These are phyloP conservation scores for Anthophora plumipes DNA, from an alignment of 2,888 invertebrate species.

Conservation along the genomic window DNA sequence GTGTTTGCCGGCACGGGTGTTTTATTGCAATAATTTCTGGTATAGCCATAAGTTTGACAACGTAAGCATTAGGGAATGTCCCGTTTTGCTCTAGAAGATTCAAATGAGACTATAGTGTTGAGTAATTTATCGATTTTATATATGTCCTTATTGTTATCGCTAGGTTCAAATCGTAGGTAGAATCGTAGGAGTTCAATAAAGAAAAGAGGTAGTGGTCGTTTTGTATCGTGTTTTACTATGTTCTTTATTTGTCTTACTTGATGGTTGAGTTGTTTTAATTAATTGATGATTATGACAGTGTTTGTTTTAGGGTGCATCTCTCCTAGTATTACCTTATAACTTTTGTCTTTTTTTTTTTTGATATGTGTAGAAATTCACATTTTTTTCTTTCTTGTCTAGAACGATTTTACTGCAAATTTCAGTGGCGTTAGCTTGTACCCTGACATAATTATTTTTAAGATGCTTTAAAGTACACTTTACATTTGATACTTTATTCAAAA, in stretches of 20 bases:
- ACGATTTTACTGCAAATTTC: neutral
- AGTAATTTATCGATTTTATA: no score
- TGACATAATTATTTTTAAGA: neutral
- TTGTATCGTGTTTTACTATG: neutral
- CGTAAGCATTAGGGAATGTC: no score
- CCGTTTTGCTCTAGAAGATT: no score
- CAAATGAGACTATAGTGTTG: no score
- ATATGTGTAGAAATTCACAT: slow-evolving; percentile 14
- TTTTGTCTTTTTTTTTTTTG: slow-evolving; percentile 19
- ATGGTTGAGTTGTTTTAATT: slow-evolving; percentile 1
- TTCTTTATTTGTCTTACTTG: slow-evolving; percentile 14
- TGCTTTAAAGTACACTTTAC: slow-evolving; percentile 8
- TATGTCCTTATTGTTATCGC: no score
- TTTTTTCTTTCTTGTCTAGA: neutral
- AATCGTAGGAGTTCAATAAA: no score
- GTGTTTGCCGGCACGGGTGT: slow-evolving; percentile 1
- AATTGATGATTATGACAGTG: neutral
- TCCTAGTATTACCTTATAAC: slow-evolving; percentile 8
- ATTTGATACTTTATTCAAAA: neutral
- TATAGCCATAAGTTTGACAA: neutral
- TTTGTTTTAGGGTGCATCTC: slow-evolving; percentile 13
- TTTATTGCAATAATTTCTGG: no score
- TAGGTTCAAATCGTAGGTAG: no score
- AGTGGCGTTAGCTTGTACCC: neutral
- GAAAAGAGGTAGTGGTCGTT: neutral